Conservation (phyloP, 1,140 invertebrate species). For the Myzus persicae region DNA sequence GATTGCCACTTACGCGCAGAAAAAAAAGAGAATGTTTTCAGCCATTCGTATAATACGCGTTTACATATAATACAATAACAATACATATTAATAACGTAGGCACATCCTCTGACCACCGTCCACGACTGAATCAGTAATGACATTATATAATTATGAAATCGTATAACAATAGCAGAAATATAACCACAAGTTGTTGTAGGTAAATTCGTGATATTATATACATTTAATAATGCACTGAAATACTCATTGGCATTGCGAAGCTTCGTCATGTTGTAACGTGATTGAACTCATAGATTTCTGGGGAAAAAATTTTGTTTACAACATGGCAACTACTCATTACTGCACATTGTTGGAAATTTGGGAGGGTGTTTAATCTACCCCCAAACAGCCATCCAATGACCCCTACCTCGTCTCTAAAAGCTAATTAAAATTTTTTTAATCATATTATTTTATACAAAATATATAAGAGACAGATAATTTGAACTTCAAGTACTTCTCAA, state of each 20-base stretch:
- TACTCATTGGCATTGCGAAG: not conserved
- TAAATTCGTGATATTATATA: too few relatives aligned
- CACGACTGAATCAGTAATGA: not conserved
- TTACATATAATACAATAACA: not conserved
- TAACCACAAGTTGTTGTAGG: not conserved
- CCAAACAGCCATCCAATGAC: not conserved
- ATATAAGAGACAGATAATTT: not conserved
- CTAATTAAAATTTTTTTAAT: not conserved
- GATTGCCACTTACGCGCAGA: not conserved
- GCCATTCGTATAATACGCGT: not conserved
- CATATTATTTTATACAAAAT: not conserved
- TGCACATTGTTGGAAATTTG: not conserved
- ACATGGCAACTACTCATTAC: not conserved
- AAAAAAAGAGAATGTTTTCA: not conserved
- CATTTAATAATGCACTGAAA: not conserved
- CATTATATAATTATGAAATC: not conserved
- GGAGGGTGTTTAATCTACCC: too few relatives aligned
- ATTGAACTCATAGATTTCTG: not conserved
- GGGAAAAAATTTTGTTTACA: not conserved
- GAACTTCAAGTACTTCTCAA: not conserved
- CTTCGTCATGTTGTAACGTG: not conserved
- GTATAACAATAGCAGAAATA: not conserved
- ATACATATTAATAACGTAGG: not conserved
- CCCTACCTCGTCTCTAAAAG: not conserved
- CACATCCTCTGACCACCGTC: not conserved